Evolutionary conservation across 2,888 invertebrate genomes (phyloP), one percentile per base, ranked within the genome.

Genomic region (Augochlorella aurata): DNA sequence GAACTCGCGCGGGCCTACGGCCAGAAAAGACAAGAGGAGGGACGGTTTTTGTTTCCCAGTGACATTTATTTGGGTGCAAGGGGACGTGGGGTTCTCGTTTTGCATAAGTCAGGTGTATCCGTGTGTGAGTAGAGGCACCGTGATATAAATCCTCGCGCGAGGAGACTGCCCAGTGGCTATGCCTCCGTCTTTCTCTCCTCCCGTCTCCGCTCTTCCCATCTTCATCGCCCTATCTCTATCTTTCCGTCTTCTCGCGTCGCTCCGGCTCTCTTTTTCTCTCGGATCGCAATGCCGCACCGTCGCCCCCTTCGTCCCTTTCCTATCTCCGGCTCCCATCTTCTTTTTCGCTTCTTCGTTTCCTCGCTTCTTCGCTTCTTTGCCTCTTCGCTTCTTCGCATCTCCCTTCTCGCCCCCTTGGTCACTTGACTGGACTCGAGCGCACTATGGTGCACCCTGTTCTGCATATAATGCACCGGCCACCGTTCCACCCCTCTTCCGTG

Each of bases 41-140:
- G 79, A 74, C 91, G 63, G 91, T 92, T 93, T 93, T 92, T 91
- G 92, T 93, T 93, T 90, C 88, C 89, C 89, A 86, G 92, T 92
- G 92, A 93, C 92, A 92, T 92, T 93, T 92, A 92, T 93, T 93
- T 92, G 91, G 92, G 89, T 89, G 87, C 86, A 85, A 85, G 83
- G 86, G 90, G 86, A 89, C 86, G 89, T 83, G 89, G 90, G 89
- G 88, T 89, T 85, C 89, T 90, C 90, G 89, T 90, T 93, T 93
- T 92, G 93, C 93, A 93, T 93, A 93, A 93, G 93, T 93, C 93
- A 92, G 90, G 89, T 90, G 90, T 90, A 90, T 84, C 87, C 86
- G 89, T 90, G 89, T 88, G 90, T 85, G 90, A 89, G 91, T 89
- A 88, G 89, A 88, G 90, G 89, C 90, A 90, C 89, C 88, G 89